Base-by-base conservation (phyloP, 2,888 invertebrate genomes). In the Lasioglossum marginatum region DNA sequence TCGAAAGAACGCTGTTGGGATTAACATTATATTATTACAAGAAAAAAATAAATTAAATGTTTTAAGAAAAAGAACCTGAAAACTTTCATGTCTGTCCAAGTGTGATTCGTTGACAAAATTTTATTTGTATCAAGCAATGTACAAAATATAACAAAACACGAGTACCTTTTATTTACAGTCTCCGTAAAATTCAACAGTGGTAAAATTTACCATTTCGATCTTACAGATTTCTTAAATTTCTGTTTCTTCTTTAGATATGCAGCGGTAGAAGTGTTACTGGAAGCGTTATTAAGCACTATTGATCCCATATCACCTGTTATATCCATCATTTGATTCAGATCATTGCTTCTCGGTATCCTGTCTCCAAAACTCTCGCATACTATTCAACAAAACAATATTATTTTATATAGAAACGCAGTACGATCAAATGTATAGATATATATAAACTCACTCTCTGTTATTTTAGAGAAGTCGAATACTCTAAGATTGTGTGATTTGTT, bases 401-500 rank as follows among this genome's bases (percentile, higher is more conserved):
- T n/a, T 19, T 68, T 34, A 75, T 2, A 45, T 34, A 8, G 27
- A 14, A 73, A 19, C 14, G 16, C n/a, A 23, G 10, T 37, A 48
- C n/a, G 10, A n/a, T 52, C 34, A 66, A 43, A 70, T 48, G 27
- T 8, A 31, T 1, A 76, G 0, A 34, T 23, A 34, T 23, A 31
- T 34, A 66, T 66, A 27, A 40, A 71, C 80, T 1, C 92, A 97
- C 97, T 97, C 90, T 96, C 95, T 71, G 96, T 96, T 91, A 96
- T 96, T 88, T 96, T 95, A 52, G 96, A 95, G 60, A 97, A 95
- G 95, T 98, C 96, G 89, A 97, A 96, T 27, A 98, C 96, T 87
- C 97, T 96, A 87, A 97, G 97, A 94, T 97, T 97, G 93, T 97
- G 96, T 78, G 97, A 96, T 92, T 97, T 97, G 93, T 98, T 97